These are phyloP conservation scores for Guaruba guarouba DNA, from an alignment of 2,113 vertebrate species.

Conservation along the genomic window DNA sequence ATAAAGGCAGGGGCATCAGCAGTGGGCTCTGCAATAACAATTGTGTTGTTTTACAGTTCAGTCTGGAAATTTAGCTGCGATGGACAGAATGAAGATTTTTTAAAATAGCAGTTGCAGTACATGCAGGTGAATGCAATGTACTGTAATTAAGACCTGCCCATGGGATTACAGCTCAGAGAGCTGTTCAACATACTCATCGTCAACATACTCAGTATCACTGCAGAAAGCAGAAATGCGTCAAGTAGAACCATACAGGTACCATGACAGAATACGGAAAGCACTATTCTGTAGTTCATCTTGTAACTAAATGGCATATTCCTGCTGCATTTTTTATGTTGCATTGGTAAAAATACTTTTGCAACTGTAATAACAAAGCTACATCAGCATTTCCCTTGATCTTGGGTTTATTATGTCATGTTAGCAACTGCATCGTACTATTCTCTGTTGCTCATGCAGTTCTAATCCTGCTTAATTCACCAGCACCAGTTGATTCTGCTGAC, in stretches of 20 bases:
- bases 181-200: not conserved
- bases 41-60: not conserved
- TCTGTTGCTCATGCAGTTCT: conserved; percentile 47
- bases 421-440: not conserved
- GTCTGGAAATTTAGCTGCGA: not conserved
- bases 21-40: not conserved
- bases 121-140: not conserved
- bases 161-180: not conserved
- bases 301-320: not conserved
- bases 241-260: not conserved
- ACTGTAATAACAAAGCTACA: not conserved
- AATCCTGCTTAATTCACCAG: conserved; percentile 38
- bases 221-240: not conserved
- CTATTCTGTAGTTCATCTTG: not conserved
- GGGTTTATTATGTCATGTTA: conserved; percentile 29
- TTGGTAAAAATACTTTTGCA: conserved; percentile 21
- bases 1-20: not conserved
- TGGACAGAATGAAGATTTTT: not conserved
- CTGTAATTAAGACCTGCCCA: not conserved
- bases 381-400: conserved; percentile 31
- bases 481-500: not conserved
- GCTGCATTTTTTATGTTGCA: not conserved
- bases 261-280: not conserved
- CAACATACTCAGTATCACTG: not conserved
- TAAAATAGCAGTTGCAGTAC: not conserved